phyloP scores from a whole-genome alignment of 2,113 vertebrate genomes.

The Sinocyclocheilus anshuiensis region DNA sequence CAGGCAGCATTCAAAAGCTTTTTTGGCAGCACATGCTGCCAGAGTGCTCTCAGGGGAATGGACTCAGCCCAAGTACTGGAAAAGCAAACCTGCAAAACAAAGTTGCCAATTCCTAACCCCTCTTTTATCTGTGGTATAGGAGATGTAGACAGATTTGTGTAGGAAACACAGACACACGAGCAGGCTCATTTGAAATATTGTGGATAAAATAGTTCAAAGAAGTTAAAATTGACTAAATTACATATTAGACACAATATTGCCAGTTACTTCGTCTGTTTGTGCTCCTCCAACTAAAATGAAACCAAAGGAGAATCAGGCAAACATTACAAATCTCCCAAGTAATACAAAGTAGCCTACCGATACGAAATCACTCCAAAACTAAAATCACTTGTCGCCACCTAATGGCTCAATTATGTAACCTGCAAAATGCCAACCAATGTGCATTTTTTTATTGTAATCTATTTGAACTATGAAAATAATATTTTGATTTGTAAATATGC shows the following conservation, averaged over 20 bases:
- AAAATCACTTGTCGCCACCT: too few species aligned
- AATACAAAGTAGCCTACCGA: neutral
- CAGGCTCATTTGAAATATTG: neutral
- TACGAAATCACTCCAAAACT: neutral
- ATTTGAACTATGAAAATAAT: neutral
- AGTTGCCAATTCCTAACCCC: constrained; percentile 20
- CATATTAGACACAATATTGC: neutral
- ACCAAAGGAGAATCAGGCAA: neutral
- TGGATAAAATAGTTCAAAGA: neutral
- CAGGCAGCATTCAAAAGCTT: constrained; percentile 23
- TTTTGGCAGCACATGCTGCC: constrained; percentile 39
- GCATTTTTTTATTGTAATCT: too few species aligned
- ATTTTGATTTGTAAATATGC: neutral
- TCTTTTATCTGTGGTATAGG: neutral
- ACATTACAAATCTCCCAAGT: neutral
- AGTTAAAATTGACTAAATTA: constrained; percentile 4
- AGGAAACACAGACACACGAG: neutral
- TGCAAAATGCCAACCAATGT: neutral
- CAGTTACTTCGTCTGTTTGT: neutral
- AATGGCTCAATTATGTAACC: neutral
- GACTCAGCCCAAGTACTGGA: constrained; percentile 22
- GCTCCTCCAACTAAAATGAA: neutral
- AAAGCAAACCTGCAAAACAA: constrained; percentile 33
- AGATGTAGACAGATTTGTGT: constrained; percentile 28
- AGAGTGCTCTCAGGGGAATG: constrained; percentile 43